Percentiles rank a stretch among this genome's conserved stretches.
Conservation (phyloP, 2,888 invertebrate species). For the Catocala nupta region DNA sequence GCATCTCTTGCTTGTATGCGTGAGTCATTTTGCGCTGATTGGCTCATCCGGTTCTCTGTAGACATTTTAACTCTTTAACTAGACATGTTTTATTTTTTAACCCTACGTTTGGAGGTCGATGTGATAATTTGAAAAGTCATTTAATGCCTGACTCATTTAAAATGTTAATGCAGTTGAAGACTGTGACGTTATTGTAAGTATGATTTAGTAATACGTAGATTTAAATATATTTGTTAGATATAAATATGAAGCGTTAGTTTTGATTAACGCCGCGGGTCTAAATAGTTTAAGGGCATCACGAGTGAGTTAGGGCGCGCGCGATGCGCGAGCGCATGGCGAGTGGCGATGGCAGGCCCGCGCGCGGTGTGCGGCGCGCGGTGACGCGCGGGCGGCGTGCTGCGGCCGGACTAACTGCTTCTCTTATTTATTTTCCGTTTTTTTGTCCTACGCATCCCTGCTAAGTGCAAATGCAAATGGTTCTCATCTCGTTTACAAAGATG, state of each 20-base stretch:
- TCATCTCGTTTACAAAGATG: conserved; percentile 80
- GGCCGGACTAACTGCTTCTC: conserved; percentile 65
- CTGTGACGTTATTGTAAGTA: conserved; percentile 1
- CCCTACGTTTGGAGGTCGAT: conserved; percentile 28
- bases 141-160: conserved; percentile 22
- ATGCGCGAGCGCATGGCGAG: conserved; percentile 41
- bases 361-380: conserved; percentile 42
- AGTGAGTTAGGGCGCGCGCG: conserved; percentile 16
- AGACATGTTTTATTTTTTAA: conserved; percentile 56
- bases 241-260: conserved; percentile 10
- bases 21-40: conserved; percentile 82
- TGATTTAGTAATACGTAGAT: conserved; percentile 3
- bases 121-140: conserved; percentile 47
- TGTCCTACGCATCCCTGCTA: conserved; percentile 71
- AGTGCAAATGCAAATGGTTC: conserved; percentile 81
- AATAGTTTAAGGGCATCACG: conserved; percentile 23
- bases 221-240: background rate
- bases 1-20: conserved; percentile 64
- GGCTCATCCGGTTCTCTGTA: conserved; percentile 81
- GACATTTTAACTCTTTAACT: conserved; percentile 76
- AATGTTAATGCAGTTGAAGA: conserved; percentile 2
- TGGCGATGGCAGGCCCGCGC: conserved; percentile 44
- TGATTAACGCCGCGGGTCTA: conserved; percentile 15
- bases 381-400: conserved; percentile 43
- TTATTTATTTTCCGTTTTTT: conserved; percentile 72